Base-by-base conservation (phyloP, 2,888 invertebrate species). In the Sarcophaga subvicina region DNA sequence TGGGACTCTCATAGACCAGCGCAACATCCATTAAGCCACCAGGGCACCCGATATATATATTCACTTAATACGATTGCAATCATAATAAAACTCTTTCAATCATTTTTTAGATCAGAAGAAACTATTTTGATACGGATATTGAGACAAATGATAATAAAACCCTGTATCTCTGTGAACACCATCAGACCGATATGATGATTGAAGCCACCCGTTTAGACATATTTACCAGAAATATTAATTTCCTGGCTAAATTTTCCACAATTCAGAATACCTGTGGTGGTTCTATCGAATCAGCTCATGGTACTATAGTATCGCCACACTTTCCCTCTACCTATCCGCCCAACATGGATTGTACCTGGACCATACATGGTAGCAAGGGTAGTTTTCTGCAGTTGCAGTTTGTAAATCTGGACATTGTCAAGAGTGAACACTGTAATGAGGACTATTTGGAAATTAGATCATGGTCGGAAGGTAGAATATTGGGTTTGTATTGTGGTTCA, bases 381-480 rank as follows among this genome's bases (percentile, higher is more conserved):
- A 98, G 96, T 91, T 94, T 93, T 89, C 94, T 97, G 17, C 94
- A 94, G 76, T 89, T 98, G 2, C 94, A 93, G 20, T 97, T 98
- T 91, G 94, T 95, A 87, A 92, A 94, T 22, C 95, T 99, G 89
- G 95, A 96, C 88, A 91, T 99, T 85, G 95, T 95, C 83, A 92
- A 94, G 17, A 96, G 96, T 17, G 96, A 96, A 4, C 94, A 95
- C 89, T 99, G 99, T 91, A 96, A 96, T 90, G 95, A 95, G 67
- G 98, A 98, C 93, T 98, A 97, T 92, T 93, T 99, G 27, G 98
- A 98, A 95, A 94, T 99, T 77, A 95, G 98, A 60, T 95, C 96
- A 94, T 93, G 94, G 89, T 94, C 95, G 0, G 93, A 93, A 12
- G 98, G 98, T 8, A 93, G 93, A 37, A 89, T 98, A 10, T 88